Conservation (phyloP, 2,888 invertebrate species). For the Coleophora flavipennella region DNA sequence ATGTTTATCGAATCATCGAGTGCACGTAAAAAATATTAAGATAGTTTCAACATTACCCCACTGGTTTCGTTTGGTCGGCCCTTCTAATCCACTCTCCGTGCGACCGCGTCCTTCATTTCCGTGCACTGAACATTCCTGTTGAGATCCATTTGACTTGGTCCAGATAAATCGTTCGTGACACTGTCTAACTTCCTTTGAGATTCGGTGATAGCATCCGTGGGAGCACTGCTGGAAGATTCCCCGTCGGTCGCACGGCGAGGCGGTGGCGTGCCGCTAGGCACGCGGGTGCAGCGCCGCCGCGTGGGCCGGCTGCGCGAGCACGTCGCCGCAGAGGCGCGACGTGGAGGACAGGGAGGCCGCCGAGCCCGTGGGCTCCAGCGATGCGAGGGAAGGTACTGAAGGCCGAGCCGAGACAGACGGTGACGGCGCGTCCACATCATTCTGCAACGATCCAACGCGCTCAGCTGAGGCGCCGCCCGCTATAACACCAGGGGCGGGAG, state of each 20-base stretch:
- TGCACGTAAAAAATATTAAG: conserved; percentile 20
- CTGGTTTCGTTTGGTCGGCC: not conserved
- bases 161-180: conserved; percentile 6
- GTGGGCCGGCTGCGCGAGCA: conserved; percentile 9
- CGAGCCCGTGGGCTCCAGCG: conserved; percentile 26
- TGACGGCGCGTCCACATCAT: conserved; percentile 68
- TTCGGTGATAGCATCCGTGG: conserved; percentile 10
- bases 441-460: conserved; percentile 69
- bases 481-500: conserved; percentile 37
- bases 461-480: conserved; percentile 58
- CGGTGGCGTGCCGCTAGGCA: conserved; percentile 23
- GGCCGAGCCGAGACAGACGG: conserved; percentile 50
- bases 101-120: conserved; percentile 8
- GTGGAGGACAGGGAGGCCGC: conserved; percentile 11
- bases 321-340: conserved; percentile 12
- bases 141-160: conserved; percentile 16
- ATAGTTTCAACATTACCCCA: conserved; percentile 11
- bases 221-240: conserved; percentile 8
- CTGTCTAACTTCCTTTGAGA: conserved; percentile 9
- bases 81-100: conserved; percentile 1
- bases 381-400: conserved; percentile 39
- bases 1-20: conserved; percentile 7
- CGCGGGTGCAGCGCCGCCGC: conserved; percentile 21
- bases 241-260: conserved; percentile 16
- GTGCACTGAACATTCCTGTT: conserved; percentile 22